Evolutionary conservation across 2,113 vertebrate species (phyloP).

Genomic region (Oreochromis niloticus): DNA sequence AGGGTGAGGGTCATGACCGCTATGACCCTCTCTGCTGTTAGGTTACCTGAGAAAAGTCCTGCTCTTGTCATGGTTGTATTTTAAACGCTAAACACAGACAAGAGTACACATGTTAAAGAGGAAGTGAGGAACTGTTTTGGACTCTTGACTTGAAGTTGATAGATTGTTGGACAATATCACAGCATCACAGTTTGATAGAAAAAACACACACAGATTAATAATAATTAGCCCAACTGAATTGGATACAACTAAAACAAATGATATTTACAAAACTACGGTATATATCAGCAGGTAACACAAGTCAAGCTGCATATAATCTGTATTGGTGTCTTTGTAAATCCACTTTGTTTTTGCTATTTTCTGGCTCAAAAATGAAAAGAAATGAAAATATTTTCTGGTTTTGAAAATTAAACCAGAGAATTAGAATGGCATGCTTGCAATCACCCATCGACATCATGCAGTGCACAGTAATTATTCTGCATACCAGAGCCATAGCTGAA

Average conservation of each 20-base stretch:
- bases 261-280: not conserved
- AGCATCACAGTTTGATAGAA: not conserved
- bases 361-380: not conserved
- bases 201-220: not conserved
- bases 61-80: constrained; percentile 4
- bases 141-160: not conserved
- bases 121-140: constrained; percentile 1
- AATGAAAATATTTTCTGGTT: not conserved
- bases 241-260: not conserved
- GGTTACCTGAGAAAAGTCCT: not conserved
- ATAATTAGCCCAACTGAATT: not conserved
- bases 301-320: not conserved
- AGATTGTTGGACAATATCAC: not conserved
- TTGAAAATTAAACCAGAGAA: not conserved
- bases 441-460: not conserved
- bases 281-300: not conserved
- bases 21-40: not conserved
- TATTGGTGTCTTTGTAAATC: not conserved
- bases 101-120: not conserved
- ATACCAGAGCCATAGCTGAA: not conserved
- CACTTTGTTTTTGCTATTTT: not conserved
- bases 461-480: not conserved
- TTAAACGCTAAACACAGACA: not conserved
- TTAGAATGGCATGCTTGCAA: not conserved
- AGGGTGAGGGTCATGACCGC: not conserved